Evolutionary conservation across 2,797 vertebrate genomes (phyloP).

Genomic region (Sebastes ruberrimus): DNA sequence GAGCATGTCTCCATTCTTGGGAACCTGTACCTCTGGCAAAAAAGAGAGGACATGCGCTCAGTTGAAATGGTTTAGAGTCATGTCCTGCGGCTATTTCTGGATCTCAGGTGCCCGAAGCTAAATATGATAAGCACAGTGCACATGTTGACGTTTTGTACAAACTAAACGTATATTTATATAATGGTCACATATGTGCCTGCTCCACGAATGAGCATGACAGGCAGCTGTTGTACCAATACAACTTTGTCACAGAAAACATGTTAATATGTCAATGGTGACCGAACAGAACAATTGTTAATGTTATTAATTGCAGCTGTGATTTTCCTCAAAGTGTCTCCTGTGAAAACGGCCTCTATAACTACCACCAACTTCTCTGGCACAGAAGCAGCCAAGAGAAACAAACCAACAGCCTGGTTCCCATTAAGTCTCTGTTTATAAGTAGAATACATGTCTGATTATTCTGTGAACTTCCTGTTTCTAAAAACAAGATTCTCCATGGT

Average conservation of each 20-base stretch:
- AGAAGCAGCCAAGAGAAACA: neutral
- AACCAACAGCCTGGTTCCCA: neutral
- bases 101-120: conserved; percentile 1
- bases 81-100: conserved; percentile 45
- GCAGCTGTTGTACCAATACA: neutral
- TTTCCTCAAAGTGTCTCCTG: neutral
- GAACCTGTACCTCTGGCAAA: conserved; percentile 6
- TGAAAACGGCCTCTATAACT: neutral
- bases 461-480: neutral
- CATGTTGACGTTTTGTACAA: neutral
- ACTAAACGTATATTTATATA: neutral
- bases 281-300: neutral
- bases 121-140: neutral
- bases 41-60: neutral
- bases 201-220: neutral
- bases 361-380: neutral
- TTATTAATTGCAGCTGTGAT: neutral
- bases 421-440: neutral
- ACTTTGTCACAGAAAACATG: neutral
- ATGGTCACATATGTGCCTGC: neutral
- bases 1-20: conserved; percentile 25
- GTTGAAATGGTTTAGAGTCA: neutral
- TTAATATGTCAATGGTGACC: neutral
- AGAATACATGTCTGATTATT: neutral
- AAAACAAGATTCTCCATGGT: neutral